A percentile compares a stretch with the other conserved stretches of the same genome.
phyloP scores from a whole-genome alignment of 2,113 vertebrate species.

The Brachyhypopomus gauderio region DNA sequence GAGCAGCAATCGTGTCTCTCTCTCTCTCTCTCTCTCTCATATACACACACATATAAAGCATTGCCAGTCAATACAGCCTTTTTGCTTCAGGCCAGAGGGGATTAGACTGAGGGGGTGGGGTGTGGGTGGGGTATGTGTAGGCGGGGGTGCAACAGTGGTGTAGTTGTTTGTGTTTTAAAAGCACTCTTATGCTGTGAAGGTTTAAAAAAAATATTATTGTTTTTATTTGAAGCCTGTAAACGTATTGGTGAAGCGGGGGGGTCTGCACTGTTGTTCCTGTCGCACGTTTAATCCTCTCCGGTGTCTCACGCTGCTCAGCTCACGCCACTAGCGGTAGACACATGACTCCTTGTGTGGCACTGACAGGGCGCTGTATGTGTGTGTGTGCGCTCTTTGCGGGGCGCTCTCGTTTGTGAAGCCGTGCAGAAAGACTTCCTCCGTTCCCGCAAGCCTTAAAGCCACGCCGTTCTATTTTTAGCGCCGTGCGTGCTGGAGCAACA shows the following conservation, averaged over 20 bases:
- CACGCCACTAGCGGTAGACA: conserved; percentile 87
- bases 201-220: neutral
- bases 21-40: neutral
- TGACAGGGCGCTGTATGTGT: conserved; percentile 77
- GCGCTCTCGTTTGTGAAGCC: conserved; percentile 85
- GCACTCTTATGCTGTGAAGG: neutral
- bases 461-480: conserved; percentile 78
- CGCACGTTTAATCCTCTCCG: conserved; percentile 87
- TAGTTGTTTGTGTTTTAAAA: neutral
- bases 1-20: conserved; percentile 40
- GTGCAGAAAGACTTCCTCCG: conserved; percentile 84
- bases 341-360: conserved; percentile 92
- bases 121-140: neutral
- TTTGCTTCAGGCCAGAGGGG: conserved; percentile 45
- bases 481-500: conserved; percentile 51
- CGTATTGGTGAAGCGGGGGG: conserved; percentile 24
- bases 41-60: conserved; percentile 29
- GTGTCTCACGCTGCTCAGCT: conserved; percentile 83
- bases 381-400: conserved; percentile 79
- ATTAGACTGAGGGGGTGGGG: neutral
- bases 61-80: conserved; percentile 48
- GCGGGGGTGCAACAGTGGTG: neutral
- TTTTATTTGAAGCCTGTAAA: neutral
- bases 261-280: conserved; percentile 51
- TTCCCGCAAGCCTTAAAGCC: conserved; percentile 88